Base-by-base conservation (phyloP, 2,888 invertebrate genomes). In the Leucophenga maculata region DNA sequence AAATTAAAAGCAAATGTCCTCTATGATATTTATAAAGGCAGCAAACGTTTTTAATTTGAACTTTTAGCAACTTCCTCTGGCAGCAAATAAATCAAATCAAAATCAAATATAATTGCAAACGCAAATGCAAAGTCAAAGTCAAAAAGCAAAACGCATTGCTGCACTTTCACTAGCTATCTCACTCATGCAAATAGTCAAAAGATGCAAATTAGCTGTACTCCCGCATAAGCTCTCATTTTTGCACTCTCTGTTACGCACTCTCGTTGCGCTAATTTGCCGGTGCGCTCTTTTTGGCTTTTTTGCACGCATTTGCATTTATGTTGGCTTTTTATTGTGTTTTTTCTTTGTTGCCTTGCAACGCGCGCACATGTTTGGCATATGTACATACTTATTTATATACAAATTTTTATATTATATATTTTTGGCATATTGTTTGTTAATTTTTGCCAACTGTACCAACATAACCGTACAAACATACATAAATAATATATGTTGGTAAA, bases 1-100 rank as follows among this genome's bases (percentile, higher is more conserved):
- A 39, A 39, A 39, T 80, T 69, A 69, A 55, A 71, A 54, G n/a
- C 8, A 39, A 70, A 62, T 74, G 80, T 69, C 82, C 80, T 82
- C 73, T 77, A 77, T 72, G 69, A 78, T 82, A 80, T 80, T 80
- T 78, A 82, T 82, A 74, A 80, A 80, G 79, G 75, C 73, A 72
- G 9, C 16, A 80, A 67, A 65, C 75, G 69, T 54, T 73, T 54
- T 67, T 11, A 48, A 70, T 59, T 64, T 20, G 1, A 46, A 65
- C 52, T 54, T 60, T 39, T 39, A 6, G n/a, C 67, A 71, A 71
- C 73, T 75, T 75, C 72, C 72, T 73, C 70, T 69, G 72, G 68
- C 70, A 62, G 69, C 11, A 57, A n/a, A 26, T n/a, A n/a, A n/a
- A n/a, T n/a, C n/a, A 54, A 6, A 18, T 9, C 14, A 52, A 26